phyloP scores from a whole-genome alignment of 2,888 invertebrate genomes.

The Caenorhabditis drosophilae region DNA sequence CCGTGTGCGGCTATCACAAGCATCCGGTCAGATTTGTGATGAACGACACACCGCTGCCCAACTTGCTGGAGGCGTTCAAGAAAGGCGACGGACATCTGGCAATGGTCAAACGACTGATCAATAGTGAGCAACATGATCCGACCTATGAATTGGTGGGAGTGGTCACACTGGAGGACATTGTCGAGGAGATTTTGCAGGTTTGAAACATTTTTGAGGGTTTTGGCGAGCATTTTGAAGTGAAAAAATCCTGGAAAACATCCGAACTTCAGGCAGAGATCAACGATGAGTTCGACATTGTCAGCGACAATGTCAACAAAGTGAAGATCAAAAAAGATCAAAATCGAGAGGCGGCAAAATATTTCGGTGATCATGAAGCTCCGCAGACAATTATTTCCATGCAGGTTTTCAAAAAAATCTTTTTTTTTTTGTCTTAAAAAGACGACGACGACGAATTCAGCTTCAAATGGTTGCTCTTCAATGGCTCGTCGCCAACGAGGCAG shows the following conservation, averaged over 20 bases:
- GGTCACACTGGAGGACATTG: constrained; percentile 78
- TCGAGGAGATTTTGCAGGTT: constrained; percentile 58
- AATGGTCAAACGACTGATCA: constrained; percentile 85
- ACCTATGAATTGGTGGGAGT: constrained; percentile 91
- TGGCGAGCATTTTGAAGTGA: background rate
- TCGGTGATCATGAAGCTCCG: constrained; percentile 54
- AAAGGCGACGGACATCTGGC: constrained; percentile 78
- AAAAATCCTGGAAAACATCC: background rate
- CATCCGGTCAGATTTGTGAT: constrained; percentile 95
- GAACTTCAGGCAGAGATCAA: constrained; percentile 83
- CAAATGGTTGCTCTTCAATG: constrained; percentile 59
- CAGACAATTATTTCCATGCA: constrained; percentile 44
- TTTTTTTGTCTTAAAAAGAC: too few relatives aligned
- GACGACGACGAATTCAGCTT: too few relatives aligned
- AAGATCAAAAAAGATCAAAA: constrained; percentile 42
- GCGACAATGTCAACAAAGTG: constrained; percentile 62
- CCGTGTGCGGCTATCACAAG: constrained; percentile 76
- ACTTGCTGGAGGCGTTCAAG: constrained; percentile 95
- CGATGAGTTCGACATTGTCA: constrained; percentile 90
- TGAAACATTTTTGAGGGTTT: too few relatives aligned
- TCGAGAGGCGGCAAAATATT: constrained; percentile 43
- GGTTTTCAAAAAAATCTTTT: too few relatives aligned
- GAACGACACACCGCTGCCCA: constrained; percentile 90
- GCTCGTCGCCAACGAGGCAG: constrained; percentile 54
- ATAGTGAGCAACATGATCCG: constrained; percentile 81